Percentiles rank a stretch among this genome's conserved stretches.
Evolutionary conservation across 2,797 vertebrate genomes (phyloP).

Genomic region (Okamejei kenojei): DNA sequence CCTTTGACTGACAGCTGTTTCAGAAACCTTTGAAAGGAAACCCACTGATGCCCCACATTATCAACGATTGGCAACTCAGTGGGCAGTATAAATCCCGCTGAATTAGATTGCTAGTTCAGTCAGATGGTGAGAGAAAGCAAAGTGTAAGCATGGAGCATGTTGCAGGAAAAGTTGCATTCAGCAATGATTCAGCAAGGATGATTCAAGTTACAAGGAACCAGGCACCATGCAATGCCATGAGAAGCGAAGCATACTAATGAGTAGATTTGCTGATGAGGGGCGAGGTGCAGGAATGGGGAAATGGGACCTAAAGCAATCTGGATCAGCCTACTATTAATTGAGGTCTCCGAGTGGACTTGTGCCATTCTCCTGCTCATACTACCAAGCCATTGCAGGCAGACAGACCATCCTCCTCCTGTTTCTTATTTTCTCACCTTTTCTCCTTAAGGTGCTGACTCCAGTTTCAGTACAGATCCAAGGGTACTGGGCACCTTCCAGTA

Average conservation of each 20-base stretch:
- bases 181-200: not conserved
- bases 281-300: not conserved
- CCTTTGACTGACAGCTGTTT: not conserved
- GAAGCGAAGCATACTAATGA: not conserved
- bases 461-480: conserved; percentile 25
- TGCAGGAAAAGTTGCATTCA: not conserved
- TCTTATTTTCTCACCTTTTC: conserved; percentile 29
- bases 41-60: no score
- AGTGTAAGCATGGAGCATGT: not conserved
- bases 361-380: not conserved
- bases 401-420: not conserved
- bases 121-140: not conserved
- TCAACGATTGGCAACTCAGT: not conserved
- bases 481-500: conserved; percentile 32
- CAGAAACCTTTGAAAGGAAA: not conserved
- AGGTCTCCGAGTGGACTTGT: not conserved
- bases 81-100: not conserved
- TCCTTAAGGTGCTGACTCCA: conserved; percentile 27
- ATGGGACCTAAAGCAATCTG: not conserved
- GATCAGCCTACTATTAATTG: not conserved
- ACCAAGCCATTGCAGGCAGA: not conserved
- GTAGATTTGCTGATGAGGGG: not conserved
- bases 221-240: not conserved
- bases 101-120: not conserved
- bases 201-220: not conserved